These are phyloP conservation scores for Nomada goodeniana DNA, from an alignment of 2,888 invertebrate genomes.

Conservation along the genomic window DNA sequence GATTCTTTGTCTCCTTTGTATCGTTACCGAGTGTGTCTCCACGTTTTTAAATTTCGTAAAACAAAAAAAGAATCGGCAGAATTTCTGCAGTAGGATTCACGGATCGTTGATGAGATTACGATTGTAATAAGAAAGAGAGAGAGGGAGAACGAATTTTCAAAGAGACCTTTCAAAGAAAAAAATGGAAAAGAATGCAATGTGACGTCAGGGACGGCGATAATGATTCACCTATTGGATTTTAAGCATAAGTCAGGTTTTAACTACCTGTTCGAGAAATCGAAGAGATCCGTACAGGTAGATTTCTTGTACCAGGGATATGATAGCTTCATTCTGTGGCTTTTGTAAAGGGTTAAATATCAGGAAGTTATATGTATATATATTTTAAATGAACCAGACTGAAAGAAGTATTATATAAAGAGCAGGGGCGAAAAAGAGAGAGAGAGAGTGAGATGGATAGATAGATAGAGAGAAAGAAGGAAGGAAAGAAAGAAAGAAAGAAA, in stretches of 20 bases:
- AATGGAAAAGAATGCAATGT: slow-evolving; percentile 14
- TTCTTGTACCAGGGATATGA: neutral
- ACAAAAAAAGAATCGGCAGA: neutral
- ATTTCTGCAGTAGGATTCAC: neutral
- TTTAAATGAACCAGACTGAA: too few relatives aligned
- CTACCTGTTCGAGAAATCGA: neutral
- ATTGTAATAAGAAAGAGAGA: neutral
- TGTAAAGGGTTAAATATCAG: slow-evolving; percentile 16
- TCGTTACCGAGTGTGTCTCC: neutral
- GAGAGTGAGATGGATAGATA: neutral
- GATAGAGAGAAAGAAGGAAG: neutral
- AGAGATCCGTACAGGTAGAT: slow-evolving; percentile 22
- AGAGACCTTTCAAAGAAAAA: slow-evolving; percentile 11
- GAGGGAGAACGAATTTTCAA: slow-evolving; percentile 4
- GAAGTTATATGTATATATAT: neutral
- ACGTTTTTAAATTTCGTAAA: neutral
- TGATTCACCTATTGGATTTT: slow-evolving; percentile 30
- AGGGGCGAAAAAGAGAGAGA: neutral
- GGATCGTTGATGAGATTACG: slow-evolving; percentile 3
- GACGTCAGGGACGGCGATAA: slow-evolving; percentile 25
- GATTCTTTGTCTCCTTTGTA: slow-evolving; percentile 2
- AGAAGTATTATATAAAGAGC: neutral
- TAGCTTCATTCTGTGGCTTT: slow-evolving; percentile 19
- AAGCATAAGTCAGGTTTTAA: slow-evolving; percentile 14
- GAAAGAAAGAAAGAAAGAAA: neutral